A percentile compares a stretch with the other conserved stretches of the same genome.
Conservation (phyloP, 2,888 invertebrate species). For the Digitonthophagus gazella region DNA sequence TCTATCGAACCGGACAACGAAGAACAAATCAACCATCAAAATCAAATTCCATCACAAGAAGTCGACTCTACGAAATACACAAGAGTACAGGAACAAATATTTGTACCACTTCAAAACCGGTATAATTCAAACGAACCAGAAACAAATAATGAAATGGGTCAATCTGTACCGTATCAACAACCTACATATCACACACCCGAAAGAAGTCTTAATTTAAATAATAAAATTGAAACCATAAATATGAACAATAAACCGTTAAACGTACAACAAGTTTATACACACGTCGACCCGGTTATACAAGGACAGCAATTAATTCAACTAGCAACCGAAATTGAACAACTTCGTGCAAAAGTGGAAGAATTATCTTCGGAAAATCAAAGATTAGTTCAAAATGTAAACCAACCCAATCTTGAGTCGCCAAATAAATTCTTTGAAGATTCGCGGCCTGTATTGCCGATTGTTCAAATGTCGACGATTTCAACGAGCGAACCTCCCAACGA, state of each 20-base stretch:
- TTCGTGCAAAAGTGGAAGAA: constrained; percentile 44
- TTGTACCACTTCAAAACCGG: constrained; percentile 19
- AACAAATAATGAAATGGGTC: not conserved
- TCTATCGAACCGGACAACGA: constrained; percentile 13
- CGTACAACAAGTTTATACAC: constrained; percentile 30
- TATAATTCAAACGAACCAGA: constrained; percentile 10
- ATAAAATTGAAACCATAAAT: constrained; percentile 6
- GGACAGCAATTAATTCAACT: constrained; percentile 45
- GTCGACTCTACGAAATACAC: constrained; percentile 8
- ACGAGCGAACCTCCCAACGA: constrained; percentile 34
- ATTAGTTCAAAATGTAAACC: constrained; percentile 26
- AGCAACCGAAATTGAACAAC: constrained; percentile 46
- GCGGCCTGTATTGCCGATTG: constrained; percentile 30
- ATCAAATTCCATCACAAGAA: constrained; percentile 21
- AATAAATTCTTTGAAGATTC: constrained; percentile 22
- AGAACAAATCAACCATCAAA: constrained; percentile 23
- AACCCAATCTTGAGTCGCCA: constrained; percentile 9
- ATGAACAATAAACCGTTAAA: constrained; percentile 26
- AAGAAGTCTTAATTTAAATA: constrained; percentile 6
- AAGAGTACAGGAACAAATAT: constrained; percentile 12
- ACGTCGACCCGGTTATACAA: constrained; percentile 35
- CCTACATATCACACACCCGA: not conserved
- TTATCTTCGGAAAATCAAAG: constrained; percentile 43
- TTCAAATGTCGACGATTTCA: constrained; percentile 27
- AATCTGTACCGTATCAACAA: constrained; percentile 22